Evolutionary conservation across 2,113 vertebrate genomes (phyloP), one percentile per base, ranked within the genome.

Genomic region (Cyanoderma ruficeps): DNA sequence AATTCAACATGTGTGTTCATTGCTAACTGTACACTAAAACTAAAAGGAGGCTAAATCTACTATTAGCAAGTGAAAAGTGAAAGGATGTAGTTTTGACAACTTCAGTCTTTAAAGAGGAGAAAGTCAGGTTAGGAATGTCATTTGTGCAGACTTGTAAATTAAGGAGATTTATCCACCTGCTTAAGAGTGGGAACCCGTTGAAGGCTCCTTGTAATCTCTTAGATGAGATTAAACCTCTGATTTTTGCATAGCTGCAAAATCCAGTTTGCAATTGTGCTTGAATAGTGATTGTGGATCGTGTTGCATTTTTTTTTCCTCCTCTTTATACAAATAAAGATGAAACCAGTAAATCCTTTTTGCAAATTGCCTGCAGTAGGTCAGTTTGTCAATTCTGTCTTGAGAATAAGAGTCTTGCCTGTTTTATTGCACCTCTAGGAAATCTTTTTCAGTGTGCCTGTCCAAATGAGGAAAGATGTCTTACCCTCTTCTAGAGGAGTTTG

Each of bases 271-370:
- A 25, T 76, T 13, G 20, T 68, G 47, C 42, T 41, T 18, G 23
- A 20, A 9, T 23, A 52, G 49, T 60, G 55, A 33, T 18, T 4
- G 3, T 44, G 18, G 42, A 41, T 65, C 16, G 8, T 24, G 8
- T 64, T 59, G 37, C 0, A 0, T 4, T 35, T 61, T 31, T 42
- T 31, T 31, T 0, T 1, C 39, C n/a, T 41, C 11, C 21, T 76
- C 44, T 24, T 63, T n/a, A 44, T 56, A 49, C 22, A 75, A 65
- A 65, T 57, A 74, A 70, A 74, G 52, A 69, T 37, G 7, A 33
- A 72, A 86, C 11, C 33, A 50, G 15, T 63, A 87, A 78, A 77
- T 80, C 3, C 18, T 56, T 89, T 56, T 37, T 75, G 49, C 35
- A 83, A 4, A 76, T 59, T 67, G 52, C 55, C 31, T 71, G n/a